Base-by-base conservation (phyloP, 2,113 vertebrate species). In the Podarcis muralis region DNA sequence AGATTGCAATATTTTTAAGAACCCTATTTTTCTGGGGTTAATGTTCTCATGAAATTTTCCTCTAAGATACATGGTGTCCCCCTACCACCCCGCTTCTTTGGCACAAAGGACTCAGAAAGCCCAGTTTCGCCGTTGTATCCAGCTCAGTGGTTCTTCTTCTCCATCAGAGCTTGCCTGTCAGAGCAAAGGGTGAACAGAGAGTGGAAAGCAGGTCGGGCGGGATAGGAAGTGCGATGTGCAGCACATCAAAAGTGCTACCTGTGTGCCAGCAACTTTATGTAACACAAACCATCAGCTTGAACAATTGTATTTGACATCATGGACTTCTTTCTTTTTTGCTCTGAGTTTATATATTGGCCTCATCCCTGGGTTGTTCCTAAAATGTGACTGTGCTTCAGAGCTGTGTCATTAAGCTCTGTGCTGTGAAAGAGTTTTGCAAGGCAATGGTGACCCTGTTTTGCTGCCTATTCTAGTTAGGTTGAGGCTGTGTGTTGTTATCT, bases 1-100 rank as follows among this genome's bases (percentile, higher is more conserved):
- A 81, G n/a, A 40, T 11, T 65, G 16, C 59, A 66, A 25, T 35
- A 1, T n/a, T 88, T 90, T 82, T 88, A 9, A 7, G 57, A 22
- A 74, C 69, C 6, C 32, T 25, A 72, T 90, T 89, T 89, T 25
- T 81, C 87, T 76, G 32, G 71, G 35, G 80, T 82, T 89, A n/a
- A 0, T 0, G 43, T 35, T 66, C 59, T 77, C 27, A 1, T 37
- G 37, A 72, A 0, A 0, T 62, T 81, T 0, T 69, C 13, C 23
- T 53, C 66, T 43, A 53, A 78, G 11, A 4, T 75, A 22, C 59
- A 22, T 76, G 30, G 43, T 53, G 48, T 22, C 43, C n/a, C 69
- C 86, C 35, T 3, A 35, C 35, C 35, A 35, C 35, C 78, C 84
- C 20, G 8, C 71, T 86, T 20, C 1, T 32, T 57, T 77, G 87